These are phyloP conservation scores for Diadegma fenestrale DNA, from an alignment of 2,888 invertebrate species.

Conservation along the genomic window DNA sequence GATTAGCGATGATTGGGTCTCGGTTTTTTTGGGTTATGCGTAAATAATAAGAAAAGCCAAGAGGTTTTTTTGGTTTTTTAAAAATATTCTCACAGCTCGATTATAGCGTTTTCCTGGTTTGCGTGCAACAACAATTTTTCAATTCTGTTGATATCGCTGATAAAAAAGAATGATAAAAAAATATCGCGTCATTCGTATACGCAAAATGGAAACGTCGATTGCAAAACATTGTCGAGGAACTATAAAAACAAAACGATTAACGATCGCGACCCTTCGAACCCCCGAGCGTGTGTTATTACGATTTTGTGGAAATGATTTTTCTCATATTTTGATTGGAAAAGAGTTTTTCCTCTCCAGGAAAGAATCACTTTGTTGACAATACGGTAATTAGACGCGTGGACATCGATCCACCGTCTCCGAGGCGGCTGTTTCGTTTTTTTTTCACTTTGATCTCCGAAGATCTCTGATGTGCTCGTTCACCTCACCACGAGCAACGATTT, in stretches of 20 bases:
- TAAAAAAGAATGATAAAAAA: neutral
- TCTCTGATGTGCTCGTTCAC: constrained; percentile 18
- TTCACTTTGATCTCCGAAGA: constrained; percentile 2
- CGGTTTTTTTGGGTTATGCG: neutral
- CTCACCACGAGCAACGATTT: neutral
- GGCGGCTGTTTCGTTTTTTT: constrained; percentile 4
- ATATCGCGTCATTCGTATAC: constrained; percentile 9
- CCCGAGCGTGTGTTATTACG: neutral
- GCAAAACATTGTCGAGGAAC: neutral
- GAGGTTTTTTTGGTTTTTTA: neutral
- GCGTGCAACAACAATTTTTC: neutral
- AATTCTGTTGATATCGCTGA: neutral
- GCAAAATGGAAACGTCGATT: no score
- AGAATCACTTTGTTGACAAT: neutral
- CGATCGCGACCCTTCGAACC: constrained; percentile 19
- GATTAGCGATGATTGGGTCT: neutral
- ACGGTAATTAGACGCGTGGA: constrained; percentile 3
- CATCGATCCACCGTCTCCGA: neutral
- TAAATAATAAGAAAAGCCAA: neutral
- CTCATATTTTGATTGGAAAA: neutral
- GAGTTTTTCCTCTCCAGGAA: neutral
- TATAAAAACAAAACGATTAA: neutral
- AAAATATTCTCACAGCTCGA: neutral
- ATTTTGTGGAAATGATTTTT: neutral
- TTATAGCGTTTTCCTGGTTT: neutral